Evolutionary conservation across 2,113 vertebrate genomes (phyloP).

Genomic region (Megaptera novaeangliae): DNA sequence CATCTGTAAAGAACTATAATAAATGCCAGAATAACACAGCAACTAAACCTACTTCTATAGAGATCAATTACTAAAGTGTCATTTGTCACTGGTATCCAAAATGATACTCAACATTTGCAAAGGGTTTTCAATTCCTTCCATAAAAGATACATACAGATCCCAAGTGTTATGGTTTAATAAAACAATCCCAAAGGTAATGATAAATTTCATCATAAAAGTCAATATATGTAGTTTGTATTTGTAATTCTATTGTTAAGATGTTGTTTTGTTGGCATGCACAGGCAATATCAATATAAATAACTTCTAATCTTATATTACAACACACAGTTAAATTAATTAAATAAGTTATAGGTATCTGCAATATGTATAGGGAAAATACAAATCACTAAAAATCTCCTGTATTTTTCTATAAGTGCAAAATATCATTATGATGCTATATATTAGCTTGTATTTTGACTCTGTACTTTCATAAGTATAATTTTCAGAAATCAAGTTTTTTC

Average conservation of each 20-base stretch:
- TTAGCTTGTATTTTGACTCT: not conserved
- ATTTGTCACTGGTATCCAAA: not conserved
- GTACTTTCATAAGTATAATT: not conserved
- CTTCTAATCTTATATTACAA: not conserved
- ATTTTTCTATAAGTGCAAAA: not conserved
- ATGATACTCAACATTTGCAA: not conserved
- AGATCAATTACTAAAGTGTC: not conserved
- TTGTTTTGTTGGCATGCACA: not conserved
- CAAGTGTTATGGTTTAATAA: constrained; percentile 18
- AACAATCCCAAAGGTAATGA: not conserved
- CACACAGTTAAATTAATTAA: not conserved
- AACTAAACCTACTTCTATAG: not conserved
- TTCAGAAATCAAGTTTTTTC: constrained; percentile 9
- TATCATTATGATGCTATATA: not conserved
- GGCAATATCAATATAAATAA: constrained; percentile 2
- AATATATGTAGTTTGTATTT: not conserved
- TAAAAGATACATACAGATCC: not conserved
- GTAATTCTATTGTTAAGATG: constrained; percentile 12
- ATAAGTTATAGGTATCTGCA: not conserved
- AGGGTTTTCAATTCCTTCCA: not conserved
- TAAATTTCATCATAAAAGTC: not conserved
- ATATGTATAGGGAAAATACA: not conserved
- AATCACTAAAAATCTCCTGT: not conserved
- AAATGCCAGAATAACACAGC: not conserved
- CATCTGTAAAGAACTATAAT: not conserved